Evolutionary conservation across 2,888 invertebrate species (phyloP).

Genomic region (Crematogaster levior): DNA sequence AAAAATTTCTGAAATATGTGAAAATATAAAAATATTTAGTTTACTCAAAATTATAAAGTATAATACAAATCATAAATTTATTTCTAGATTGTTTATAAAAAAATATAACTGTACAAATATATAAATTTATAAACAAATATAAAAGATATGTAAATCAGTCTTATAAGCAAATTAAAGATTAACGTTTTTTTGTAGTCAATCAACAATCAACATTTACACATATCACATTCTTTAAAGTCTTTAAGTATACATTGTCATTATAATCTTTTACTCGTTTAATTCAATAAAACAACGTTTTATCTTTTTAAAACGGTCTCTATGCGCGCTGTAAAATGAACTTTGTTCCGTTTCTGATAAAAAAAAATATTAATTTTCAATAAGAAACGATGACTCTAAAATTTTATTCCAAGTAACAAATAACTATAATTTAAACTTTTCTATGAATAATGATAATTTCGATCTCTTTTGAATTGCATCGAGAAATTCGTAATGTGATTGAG

Average conservation of each 20-base stretch:
- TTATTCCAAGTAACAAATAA: neutral
- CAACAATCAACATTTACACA: too few species aligned
- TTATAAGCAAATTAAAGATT: neutral
- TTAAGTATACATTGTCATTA: neutral
- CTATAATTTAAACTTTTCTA: neutral
- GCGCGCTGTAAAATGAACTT: neutral
- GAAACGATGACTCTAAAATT: neutral
- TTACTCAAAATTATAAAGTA: neutral
- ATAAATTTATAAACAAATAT: neutral
- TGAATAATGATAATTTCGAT: neutral
- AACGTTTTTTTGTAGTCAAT: neutral
- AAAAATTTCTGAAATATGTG: neutral
- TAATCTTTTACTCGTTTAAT: neutral
- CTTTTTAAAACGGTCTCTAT: neutral
- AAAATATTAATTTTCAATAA: conserved; percentile 12
- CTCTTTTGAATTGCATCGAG: neutral
- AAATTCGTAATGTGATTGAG: conserved; percentile 14
- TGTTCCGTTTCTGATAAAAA: neutral
- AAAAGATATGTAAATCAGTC: neutral
- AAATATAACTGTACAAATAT: neutral
- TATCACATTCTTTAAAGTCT: conserved; percentile 2
- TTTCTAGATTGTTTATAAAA: too few species aligned
- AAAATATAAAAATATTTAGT: neutral
- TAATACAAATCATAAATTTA: neutral
- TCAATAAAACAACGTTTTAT: neutral